These are phyloP conservation scores for Crambe crambe DNA, from an alignment of 37 sponge, comb jelly and placozoan genomes.

Conservation along the genomic window DNA sequence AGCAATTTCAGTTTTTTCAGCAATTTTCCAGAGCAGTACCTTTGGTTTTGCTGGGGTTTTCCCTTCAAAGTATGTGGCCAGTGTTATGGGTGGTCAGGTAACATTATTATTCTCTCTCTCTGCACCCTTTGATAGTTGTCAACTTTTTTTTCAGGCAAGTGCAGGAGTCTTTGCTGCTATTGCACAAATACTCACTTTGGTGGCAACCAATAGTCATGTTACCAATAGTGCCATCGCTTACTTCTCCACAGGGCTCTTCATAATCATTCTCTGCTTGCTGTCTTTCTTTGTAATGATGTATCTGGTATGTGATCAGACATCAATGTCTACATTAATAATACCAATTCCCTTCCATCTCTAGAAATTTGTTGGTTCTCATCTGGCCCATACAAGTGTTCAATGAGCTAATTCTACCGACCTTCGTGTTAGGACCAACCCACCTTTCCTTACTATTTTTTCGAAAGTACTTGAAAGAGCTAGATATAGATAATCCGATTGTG, in stretches of 20 bases:
- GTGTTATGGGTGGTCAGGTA: constrained; percentile 74
- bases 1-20: constrained; percentile 30
- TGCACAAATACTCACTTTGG: constrained; percentile 66
- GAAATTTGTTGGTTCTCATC: not conserved
- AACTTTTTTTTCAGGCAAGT: constrained; percentile 74
- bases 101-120: too few species aligned
- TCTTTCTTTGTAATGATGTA: constrained; percentile 38
- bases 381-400: constrained; percentile 3
- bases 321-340: not conserved
- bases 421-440: too few species aligned
- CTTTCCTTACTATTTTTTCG: too few species aligned
- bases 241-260: constrained; percentile 50
- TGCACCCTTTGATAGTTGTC: too few species aligned
- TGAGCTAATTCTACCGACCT: too few species aligned
- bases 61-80: constrained; percentile 53
- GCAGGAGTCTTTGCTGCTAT: constrained; percentile 88
- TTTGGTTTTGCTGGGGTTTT: constrained; percentile 85
- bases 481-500: too few species aligned
- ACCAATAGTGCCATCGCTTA: constrained; percentile 62
- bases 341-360: not conserved
- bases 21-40: constrained; percentile 71
- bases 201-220: constrained; percentile 15
- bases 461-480: too few species aligned
- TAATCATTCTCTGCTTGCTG: constrained; percentile 57
- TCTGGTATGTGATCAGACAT: constrained; percentile 33